Conservation (phyloP, 2,113 vertebrate species). For the Canis aureus region DNA sequence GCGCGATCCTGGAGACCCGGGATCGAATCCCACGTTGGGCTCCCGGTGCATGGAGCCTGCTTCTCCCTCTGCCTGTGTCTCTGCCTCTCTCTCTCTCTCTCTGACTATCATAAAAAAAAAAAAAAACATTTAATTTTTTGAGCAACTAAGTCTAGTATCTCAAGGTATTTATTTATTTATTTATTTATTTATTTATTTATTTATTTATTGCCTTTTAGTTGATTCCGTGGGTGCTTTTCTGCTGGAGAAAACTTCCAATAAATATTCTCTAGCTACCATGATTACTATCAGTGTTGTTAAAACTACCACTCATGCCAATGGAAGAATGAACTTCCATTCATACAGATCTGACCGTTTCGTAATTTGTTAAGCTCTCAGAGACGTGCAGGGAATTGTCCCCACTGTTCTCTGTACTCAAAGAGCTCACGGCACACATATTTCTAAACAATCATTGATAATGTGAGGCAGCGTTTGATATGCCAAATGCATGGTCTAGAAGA, state of each 20-base stretch:
- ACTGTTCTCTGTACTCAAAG: not conserved
- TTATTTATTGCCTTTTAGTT: slow-evolving; percentile 22
- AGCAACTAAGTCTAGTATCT: not conserved
- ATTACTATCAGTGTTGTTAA: not conserved
- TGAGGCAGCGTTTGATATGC: not conserved
- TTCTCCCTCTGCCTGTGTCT: no score
- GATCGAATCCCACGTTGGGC: no score
- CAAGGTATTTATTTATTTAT: not conserved
- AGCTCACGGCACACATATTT: not conserved
- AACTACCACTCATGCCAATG: not conserved
- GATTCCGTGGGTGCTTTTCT: slow-evolving; percentile 1
- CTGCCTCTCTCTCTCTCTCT: no score
- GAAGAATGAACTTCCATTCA: not conserved
- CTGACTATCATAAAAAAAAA: not conserved
- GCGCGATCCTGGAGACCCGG: no score
- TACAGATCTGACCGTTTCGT: not conserved
- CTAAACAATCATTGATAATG: not conserved
- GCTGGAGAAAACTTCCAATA: not conserved
- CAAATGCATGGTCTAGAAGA: not conserved
- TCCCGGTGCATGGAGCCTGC: no score
- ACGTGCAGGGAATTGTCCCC: not conserved
- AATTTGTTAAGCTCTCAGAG: slow-evolving; percentile 1
- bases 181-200: slow-evolving; percentile 42
- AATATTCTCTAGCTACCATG: not conserved
- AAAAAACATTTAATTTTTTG: slow-evolving; percentile 18